Conservation (phyloP, 2,113 vertebrate genomes). For the Elachura formosa region DNA sequence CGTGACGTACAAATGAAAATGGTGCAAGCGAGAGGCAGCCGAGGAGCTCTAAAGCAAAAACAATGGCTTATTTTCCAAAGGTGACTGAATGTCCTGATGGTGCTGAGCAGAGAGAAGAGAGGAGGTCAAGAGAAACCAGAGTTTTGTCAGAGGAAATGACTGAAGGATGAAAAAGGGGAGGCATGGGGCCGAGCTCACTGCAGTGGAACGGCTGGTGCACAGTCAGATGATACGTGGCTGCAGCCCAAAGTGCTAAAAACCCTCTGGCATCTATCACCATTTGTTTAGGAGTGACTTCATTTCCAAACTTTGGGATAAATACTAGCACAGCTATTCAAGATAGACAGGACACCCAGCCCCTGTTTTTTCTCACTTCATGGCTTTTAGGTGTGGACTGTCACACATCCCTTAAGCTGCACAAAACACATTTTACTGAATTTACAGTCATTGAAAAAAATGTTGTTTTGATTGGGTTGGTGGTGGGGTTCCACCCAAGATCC, state of each 20-base stretch:
- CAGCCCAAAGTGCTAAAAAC: conserved; percentile 15
- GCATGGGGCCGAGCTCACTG: background rate
- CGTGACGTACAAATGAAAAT: background rate
- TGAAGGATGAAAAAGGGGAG: background rate
- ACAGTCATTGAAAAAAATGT: background rate
- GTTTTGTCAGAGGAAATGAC: background rate
- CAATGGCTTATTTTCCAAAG: background rate
- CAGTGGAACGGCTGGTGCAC: background rate
- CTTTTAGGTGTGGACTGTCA: conserved; percentile 46
- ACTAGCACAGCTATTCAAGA: background rate
- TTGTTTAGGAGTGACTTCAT: conserved; percentile 27
- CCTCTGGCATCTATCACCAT: conserved; percentile 12
- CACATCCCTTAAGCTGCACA: background rate
- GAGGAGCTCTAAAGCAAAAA: background rate
- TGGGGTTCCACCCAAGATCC: conserved; percentile 19
- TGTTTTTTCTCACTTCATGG: conserved; percentile 19
- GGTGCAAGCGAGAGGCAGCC: background rate
- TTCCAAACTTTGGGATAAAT: conserved; percentile 30
- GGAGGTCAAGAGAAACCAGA: background rate
- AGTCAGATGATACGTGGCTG: conserved; percentile 14
- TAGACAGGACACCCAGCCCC: conserved; percentile 14
- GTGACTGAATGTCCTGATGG: background rate
- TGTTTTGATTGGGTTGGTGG: conserved; percentile 32
- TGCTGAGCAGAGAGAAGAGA: background rate
- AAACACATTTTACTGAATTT: conserved; percentile 21